These are phyloP conservation scores for Vulpes lagopus DNA, from an alignment of 2,113 vertebrate species.

Conservation along the genomic window DNA sequence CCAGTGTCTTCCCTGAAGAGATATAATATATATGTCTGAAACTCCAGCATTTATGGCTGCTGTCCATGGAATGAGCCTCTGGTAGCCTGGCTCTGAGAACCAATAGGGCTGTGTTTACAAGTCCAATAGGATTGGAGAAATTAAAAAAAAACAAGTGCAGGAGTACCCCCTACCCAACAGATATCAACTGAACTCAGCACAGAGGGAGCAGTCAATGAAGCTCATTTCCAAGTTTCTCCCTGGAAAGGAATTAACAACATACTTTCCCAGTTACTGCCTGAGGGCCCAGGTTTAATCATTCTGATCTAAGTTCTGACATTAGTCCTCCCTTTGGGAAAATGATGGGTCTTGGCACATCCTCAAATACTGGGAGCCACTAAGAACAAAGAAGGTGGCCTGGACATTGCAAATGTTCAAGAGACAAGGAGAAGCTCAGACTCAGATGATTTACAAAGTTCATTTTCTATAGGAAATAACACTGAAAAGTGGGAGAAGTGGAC, in stretches of 20 bases:
- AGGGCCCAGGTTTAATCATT: not conserved
- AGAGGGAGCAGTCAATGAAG: not conserved
- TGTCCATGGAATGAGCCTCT: not conserved
- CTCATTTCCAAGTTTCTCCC: not conserved
- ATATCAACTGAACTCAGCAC: not conserved
- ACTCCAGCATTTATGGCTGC: not conserved
- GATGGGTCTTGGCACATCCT: not conserved
- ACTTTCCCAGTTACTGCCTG: not conserved
- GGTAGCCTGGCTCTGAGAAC: not conserved
- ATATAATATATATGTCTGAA: not conserved
- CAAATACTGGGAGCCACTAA: not conserved
- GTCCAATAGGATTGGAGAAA: not conserved
- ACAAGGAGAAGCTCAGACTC: not conserved
- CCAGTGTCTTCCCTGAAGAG: not conserved
- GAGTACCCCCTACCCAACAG: not conserved
- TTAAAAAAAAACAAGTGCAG: not conserved
- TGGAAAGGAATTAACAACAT: not conserved
- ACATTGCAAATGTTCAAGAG: not conserved
- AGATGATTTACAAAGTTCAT: not conserved
- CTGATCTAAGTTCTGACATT: not conserved
- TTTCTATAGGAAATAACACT: not conserved
- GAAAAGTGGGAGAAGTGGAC: not conserved
- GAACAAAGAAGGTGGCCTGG: not conserved
- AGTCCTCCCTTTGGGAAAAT: not conserved
- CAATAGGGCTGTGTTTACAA: not conserved